Evolutionary conservation across 2,113 vertebrate species (phyloP).

Genomic region (Cyprinodon tularosa): DNA sequence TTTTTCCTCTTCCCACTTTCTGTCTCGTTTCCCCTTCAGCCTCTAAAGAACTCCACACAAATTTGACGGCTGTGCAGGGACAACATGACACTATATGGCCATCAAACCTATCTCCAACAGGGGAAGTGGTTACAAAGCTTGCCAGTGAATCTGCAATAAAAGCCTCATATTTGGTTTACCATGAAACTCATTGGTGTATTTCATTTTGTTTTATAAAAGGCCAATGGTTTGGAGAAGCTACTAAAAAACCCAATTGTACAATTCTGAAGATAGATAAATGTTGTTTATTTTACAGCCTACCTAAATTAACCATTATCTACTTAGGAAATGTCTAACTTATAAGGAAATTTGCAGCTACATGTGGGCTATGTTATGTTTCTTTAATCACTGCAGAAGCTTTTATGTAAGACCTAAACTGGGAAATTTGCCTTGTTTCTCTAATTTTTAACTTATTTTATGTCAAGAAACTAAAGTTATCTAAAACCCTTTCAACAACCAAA

Average conservation of each 20-base stretch:
- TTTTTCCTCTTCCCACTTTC: neutral
- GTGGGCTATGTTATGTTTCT: neutral
- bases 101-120: neutral
- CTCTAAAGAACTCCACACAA: conserved; percentile 12
- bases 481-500: conserved; percentile 26
- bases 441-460: conserved; percentile 39
- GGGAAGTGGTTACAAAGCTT: conserved; percentile 7
- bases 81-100: neutral
- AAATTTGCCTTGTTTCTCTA: conserved; percentile 69
- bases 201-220: neutral
- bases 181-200: neutral
- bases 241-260: neutral
- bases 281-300: too few species aligned
- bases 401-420: conserved; percentile 79
- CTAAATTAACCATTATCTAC: neutral
- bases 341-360: neutral
- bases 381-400: conserved; percentile 43
- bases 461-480: conserved; percentile 46
- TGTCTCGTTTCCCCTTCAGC: neutral
- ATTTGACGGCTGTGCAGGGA: neutral
- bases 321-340: neutral
- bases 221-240: neutral
- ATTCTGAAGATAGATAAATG: neutral
- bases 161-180: neutral
- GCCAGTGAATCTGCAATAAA: neutral